Evolutionary conservation across 2,888 invertebrate species (phyloP), one percentile per base, ranked within the genome.

Genomic region (Lepidonotus clava): DNA sequence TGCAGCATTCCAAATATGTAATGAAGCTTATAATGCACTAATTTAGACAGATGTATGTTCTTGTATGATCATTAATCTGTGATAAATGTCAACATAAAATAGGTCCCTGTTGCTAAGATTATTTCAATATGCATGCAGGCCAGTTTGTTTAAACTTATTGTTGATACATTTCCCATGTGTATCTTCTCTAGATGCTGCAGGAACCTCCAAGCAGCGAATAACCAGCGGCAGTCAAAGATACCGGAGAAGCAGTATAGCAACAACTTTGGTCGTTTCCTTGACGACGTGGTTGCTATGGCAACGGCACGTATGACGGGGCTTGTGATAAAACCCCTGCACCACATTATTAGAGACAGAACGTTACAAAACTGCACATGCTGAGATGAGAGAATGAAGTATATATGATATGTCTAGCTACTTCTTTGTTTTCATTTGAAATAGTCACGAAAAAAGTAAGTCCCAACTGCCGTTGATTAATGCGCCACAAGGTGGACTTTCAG

Each of bases 221-320:
- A 80, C 46, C 1, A 80, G 80, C 18, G 80, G 80, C 5, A 46
- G 46, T 0, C 41, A 41, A 41, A 80, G 80, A 80, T 41, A 80
- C 80, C 14, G 51, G 24, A 11, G 46, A 41, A 28, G 18, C 28
- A 80, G 80, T 80, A 80, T 80, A 80, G 80, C 80, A 1, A 80
- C 80, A 41, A 41, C 18, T 4, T 21, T 41, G 4, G 80, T 46
- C 28, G 80, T 46, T 6, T 41, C 51, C 2, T 24, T 41, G 46
- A 41, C 28, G 41, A 80, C 80, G 28, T 80, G 80, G 80, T 41
- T 51, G 28, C n/a, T 46, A 41, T 46, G 80, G 5, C 80, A 46
- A 80, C 41, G 80, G 80, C 80, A 46, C 41, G 80, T 80, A 80
- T 80, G 80, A 80, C 80, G 46, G 80, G 46, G 28, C 41, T 28